These are phyloP conservation scores for Caloenas nicobarica DNA, from an alignment of 2,113 vertebrate species.

Conservation along the genomic window DNA sequence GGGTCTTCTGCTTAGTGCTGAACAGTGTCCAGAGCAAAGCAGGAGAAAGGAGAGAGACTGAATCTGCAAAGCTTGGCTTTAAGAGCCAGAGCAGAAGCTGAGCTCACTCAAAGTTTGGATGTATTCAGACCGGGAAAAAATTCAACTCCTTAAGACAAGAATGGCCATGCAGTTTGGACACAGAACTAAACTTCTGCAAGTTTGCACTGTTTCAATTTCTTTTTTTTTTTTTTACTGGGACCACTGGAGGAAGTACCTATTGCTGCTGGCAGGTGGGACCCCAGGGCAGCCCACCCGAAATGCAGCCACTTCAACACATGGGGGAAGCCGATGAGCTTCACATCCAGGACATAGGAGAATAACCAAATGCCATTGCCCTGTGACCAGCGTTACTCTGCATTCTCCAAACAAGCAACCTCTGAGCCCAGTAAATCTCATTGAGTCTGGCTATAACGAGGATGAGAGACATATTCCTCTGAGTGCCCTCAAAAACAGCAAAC, in stretches of 20 bases:
- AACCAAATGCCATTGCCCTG: not conserved
- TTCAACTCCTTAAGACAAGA: not conserved
- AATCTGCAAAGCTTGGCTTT: not conserved
- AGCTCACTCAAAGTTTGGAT: not conserved
- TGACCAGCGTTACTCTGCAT: not conserved
- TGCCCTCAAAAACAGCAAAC: not conserved
- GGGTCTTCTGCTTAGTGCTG: not conserved
- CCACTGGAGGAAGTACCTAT: not conserved
- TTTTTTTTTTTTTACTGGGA: not conserved
- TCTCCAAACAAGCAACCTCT: not conserved
- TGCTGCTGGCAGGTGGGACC: not conserved
- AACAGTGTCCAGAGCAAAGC: not conserved
- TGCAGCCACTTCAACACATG: fast-evolving
- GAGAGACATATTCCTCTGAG: not conserved
- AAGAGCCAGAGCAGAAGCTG: slow-evolving; percentile 14
- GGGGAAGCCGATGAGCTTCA: not conserved
- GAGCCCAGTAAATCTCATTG: not conserved
- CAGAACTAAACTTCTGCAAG: not conserved
- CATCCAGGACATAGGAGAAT: not conserved
- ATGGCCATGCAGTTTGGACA: not conserved
- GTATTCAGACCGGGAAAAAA: not conserved
- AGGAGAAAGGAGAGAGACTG: not conserved
- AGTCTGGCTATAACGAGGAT: fast-evolving
- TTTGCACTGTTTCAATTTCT: not conserved
- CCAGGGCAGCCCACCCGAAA: not conserved